Evolutionary conservation across 2,113 vertebrate species (phyloP).

Genomic region (Rafetus swinhoei): DNA sequence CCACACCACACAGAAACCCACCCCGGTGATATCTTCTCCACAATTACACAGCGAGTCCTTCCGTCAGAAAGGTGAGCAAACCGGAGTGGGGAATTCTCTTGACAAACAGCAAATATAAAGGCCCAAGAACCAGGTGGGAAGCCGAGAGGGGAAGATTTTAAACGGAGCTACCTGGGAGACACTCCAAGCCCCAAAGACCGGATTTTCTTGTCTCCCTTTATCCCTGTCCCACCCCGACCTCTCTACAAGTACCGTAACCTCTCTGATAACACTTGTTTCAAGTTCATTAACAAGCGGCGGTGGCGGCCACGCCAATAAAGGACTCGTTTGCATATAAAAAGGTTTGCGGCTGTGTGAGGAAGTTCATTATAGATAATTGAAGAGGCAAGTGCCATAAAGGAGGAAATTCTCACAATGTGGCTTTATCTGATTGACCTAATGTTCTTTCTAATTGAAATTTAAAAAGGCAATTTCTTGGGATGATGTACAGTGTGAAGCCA

Average conservation of each 20-base stretch:
- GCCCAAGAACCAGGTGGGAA: not conserved
- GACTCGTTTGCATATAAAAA: conserved; percentile 88
- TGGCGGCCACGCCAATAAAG: conserved; percentile 83
- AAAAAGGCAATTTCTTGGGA: conserved; percentile 71
- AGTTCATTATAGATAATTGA: conserved; percentile 98
- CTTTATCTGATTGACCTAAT: conserved; percentile 80
- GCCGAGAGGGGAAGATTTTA: conserved; percentile 56
- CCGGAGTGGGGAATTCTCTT: conserved; percentile 31
- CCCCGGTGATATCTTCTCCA: not conserved
- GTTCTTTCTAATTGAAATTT: conserved; percentile 83
- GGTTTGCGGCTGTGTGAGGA: conserved; percentile 82
- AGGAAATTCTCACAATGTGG: conserved; percentile 76
- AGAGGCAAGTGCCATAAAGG: conserved; percentile 79
- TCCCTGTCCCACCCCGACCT: not conserved
- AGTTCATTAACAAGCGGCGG: conserved; percentile 88
- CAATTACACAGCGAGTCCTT: not conserved
- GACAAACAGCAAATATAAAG: conserved; percentile 51
- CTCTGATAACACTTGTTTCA: conserved; percentile 84
- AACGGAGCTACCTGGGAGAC: conserved; percentile 48
- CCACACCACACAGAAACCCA: not conserved
- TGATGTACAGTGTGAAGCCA: conserved; percentile 56
- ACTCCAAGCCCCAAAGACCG: conserved; percentile 57
- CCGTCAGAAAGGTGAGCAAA: conserved; percentile 29
- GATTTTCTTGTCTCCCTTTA: conserved; percentile 55
- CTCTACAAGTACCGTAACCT: conserved; percentile 62